Percentiles rank a stretch among this genome's conserved stretches.
phyloP scores from a whole-genome alignment of 2,888 invertebrate species.

The Perizoma flavofasciatum region DNA sequence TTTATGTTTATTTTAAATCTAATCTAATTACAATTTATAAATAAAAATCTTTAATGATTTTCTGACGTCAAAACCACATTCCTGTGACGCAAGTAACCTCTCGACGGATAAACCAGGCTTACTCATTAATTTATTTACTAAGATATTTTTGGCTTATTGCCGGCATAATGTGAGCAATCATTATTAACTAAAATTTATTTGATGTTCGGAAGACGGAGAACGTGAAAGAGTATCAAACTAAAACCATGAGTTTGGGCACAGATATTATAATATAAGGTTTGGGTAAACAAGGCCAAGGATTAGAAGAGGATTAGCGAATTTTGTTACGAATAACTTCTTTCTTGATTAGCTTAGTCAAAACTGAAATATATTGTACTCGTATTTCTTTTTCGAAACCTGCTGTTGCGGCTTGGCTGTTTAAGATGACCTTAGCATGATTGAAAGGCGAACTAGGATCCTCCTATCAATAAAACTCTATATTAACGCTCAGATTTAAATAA shows the following conservation, averaged over 20 bases:
- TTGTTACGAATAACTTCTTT: background rate
- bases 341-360: too few relatives aligned
- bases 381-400: too few relatives aligned
- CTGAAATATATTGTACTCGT: too few relatives aligned
- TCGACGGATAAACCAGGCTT: conserved; percentile 40
- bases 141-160: conserved; percentile 51
- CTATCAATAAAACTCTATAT: too few relatives aligned
- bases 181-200: conserved; percentile 34
- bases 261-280: too few relatives aligned
- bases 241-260: conserved; percentile 13
- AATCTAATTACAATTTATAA: conserved; percentile 36
- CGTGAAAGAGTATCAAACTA: conserved; percentile 10
- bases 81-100: conserved; percentile 46
- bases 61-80: conserved; percentile 40
- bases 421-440: too few relatives aligned
- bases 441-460: too few relatives aligned
- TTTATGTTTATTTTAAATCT: background rate
- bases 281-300: conserved; percentile 30
- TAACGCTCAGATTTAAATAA: too few relatives aligned
- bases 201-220: conserved; percentile 18
- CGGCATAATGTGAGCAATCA: conserved; percentile 42
- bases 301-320: conserved; percentile 11
- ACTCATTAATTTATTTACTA: conserved; percentile 54
- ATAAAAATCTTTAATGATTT: conserved; percentile 28
- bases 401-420: too few relatives aligned